These are phyloP conservation scores for Anguilla pacifica DNA, from an alignment of 2,797 vertebrate genomes.

Conservation along the genomic window DNA sequence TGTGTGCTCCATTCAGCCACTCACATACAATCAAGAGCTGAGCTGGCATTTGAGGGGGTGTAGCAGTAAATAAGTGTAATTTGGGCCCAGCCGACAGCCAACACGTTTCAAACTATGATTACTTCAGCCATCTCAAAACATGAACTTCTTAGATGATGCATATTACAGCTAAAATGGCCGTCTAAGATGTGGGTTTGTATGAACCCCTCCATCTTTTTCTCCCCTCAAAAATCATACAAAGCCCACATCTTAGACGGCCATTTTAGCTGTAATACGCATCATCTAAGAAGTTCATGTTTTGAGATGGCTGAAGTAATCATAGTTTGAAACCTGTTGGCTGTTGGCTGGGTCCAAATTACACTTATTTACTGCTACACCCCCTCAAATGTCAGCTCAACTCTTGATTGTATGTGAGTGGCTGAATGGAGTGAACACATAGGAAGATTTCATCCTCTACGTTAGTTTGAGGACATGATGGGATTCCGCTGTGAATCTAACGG, in stretches of 20 bases:
- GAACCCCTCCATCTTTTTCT: background rate
- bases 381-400: background rate
- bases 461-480: background rate
- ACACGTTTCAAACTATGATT: background rate
- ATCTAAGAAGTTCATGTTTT: background rate
- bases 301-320: background rate
- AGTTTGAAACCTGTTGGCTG: background rate
- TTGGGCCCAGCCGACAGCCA: background rate
- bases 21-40: background rate
- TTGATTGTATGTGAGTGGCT: background rate
- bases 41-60: background rate
- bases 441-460: background rate
- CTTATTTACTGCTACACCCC: background rate
- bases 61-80: background rate
- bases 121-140: conserved; percentile 1
- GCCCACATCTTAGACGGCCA: background rate
- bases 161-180: background rate
- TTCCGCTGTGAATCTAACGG: conserved; percentile 40
- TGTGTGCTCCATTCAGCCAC: background rate
- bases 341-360: background rate
- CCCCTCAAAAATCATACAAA: background rate
- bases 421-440: background rate
- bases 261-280: background rate
- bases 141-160: background rate
- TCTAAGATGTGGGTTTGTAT: background rate